These are phyloP conservation scores for Lagocephalus sceleratus DNA, from an alignment of 2,797 vertebrate species.

Conservation along the genomic window DNA sequence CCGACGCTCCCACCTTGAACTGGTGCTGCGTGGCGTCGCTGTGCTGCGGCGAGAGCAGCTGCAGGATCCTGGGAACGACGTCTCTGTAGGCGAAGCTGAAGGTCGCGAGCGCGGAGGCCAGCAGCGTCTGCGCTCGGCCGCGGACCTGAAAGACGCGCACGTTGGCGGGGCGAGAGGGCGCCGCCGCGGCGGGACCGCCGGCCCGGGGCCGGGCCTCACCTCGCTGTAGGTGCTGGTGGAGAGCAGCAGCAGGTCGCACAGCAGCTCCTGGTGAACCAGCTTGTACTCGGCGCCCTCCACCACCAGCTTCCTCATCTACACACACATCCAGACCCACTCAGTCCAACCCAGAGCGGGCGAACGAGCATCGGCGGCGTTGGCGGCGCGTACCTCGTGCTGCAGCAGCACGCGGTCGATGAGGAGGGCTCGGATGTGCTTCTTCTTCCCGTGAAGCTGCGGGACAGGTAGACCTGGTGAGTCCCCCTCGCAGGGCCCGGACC, in stretches of 20 bases:
- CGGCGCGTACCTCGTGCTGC: conserved; percentile 87
- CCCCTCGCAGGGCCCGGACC: too few relatives aligned
- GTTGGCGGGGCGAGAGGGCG: too few relatives aligned
- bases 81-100: conserved; percentile 96
- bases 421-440: conserved; percentile 91
- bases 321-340: conserved; percentile 6
- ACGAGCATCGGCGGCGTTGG: too few relatives aligned
- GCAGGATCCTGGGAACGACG: conserved; percentile 87
- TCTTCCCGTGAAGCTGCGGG: conserved; percentile 89
- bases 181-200: too few relatives aligned
- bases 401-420: conserved; percentile 93
- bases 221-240: conserved; percentile 96
- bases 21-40: conserved; percentile 86
- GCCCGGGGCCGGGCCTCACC: conserved; percentile 77
- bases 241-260: conserved; percentile 89
- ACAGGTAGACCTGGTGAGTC: neutral
- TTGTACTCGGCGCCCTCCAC: conserved; percentile 94
- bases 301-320: conserved; percentile 88
- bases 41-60: conserved; percentile 83
- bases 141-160: conserved; percentile 79
- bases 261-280: conserved; percentile 88
- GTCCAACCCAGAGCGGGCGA: neutral
- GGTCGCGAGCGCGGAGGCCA: conserved; percentile 86
- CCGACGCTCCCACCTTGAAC: conserved; percentile 89
- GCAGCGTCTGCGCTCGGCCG: conserved; percentile 89